Base-by-base conservation (phyloP, 1,140 invertebrate genomes). In the Xylocopa sonorina region DNA sequence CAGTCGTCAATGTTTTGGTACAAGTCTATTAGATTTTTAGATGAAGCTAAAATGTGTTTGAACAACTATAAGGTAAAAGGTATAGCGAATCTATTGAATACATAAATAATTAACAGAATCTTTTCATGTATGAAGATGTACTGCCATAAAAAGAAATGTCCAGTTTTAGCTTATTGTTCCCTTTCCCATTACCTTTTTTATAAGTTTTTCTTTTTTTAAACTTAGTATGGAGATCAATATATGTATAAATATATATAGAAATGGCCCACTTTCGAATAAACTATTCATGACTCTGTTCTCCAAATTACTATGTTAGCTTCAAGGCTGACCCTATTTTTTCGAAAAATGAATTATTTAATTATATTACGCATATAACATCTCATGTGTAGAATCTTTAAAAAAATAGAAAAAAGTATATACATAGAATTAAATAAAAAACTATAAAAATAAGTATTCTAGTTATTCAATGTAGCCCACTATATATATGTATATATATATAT, bases 121-220 rank as follows among this genome's bases (percentile, higher is more conserved):
- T 0, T 69, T 68, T 43, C 53, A 53, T 53, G 16, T 51, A 66
- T 12, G 43, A 43, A 29, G 7, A n/a, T 69, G 10, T 38, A 4
- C 3, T 60, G 50, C 43, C 9, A 48, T 10, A 51, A 71, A 60
- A 46, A 18, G 60, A 78, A 78, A 24, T 63, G 32, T 69, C 63
- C 38, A 66, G 29, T 60, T 4, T 84, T 81, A 84, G n/a, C 43
- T 84, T 79, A 85, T 82, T 85, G 79, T 85, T 85, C 83, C 83
- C 83, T 81, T 81, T 67, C 63, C 58, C 64, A 74, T 81, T 85
- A 74, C 63, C 32, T 64, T 29, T 18, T 74, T 50, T n/a, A n/a
- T n/a, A n/a, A n/a, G 62, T 27, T 51, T 55, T 0, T 1, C 34
- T 67, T 78, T 51, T 57, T 78, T 41, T 58, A 6, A 78, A 72